Conservation (phyloP, 2,113 vertebrate genomes). For the Atrichornis clamosus region DNA sequence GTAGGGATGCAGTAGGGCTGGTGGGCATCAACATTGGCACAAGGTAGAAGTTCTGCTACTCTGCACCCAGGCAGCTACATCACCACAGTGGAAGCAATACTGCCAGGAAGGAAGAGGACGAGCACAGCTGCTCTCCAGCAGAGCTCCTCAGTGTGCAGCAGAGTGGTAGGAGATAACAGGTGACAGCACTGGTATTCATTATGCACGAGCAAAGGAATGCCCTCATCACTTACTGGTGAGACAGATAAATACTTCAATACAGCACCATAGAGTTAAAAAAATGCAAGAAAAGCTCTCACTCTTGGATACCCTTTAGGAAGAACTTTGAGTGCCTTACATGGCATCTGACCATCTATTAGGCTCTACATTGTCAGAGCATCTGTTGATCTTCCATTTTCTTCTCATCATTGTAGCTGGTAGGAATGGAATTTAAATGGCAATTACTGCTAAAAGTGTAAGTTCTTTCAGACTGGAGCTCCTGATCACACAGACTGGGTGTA, state of each 20-base stretch:
- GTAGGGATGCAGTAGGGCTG: background rate
- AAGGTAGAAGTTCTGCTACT: background rate
- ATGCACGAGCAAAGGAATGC: background rate
- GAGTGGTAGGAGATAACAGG: background rate
- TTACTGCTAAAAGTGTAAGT: conserved; percentile 36
- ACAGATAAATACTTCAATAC: background rate
- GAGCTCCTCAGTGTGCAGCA: background rate
- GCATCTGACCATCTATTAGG: background rate
- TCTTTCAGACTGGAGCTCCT: background rate
- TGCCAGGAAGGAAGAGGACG: background rate
- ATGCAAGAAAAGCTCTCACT: background rate
- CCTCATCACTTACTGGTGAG: background rate
- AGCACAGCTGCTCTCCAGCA: accelerated
- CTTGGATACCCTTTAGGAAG: background rate
- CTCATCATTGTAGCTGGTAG: background rate
- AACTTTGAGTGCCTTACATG: background rate
- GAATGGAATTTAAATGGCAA: conserved; percentile 17
- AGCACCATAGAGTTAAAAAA: background rate
- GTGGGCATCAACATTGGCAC: accelerated
- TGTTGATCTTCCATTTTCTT: background rate
- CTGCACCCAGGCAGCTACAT: background rate
- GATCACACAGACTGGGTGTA: background rate
- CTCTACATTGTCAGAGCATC: background rate
- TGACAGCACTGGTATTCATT: background rate
- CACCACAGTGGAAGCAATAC: accelerated